Base-by-base conservation (phyloP, 1,140 invertebrate genomes). In the Drosophila sulfurigaster region DNA sequence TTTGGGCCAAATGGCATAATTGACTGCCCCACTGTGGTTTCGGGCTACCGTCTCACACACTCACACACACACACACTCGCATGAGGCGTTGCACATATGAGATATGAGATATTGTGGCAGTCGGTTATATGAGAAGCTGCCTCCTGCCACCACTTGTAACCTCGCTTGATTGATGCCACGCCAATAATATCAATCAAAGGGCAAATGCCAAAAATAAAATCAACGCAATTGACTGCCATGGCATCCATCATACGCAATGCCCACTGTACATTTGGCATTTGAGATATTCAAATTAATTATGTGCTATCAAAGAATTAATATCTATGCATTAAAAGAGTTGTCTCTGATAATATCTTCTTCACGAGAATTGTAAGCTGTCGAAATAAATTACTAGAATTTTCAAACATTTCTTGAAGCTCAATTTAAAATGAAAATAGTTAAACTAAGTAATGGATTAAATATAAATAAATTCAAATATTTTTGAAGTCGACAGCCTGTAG, bases 1-100 rank as follows among this genome's bases (percentile, higher is more conserved):
- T 86, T 88, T 75, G 85, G 80, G 81, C 78, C 83, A 88, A 88
- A 81, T 89, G 85, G 85, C 83, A 89, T 89, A 88, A 89, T 88
- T 89, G 85, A 83, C 81, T 79, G 65, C 56, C 60, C 60, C 66
- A 78, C 59, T 68, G 63, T 48, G 72, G 66, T 57, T 57, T 63
- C 35, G 56, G 51, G 59, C 59, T 57, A 73, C 60, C 46, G 63
- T 62, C 67, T 43, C 51, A 35, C 28, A 46, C 64, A 43, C 49
- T 30, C n/a, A 35, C 28, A 32, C 51, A 6, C 30, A 6, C 30
- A 54, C 30, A 35, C 51, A 32, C 28, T 8, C 25, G 5, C 13
- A 32, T 4, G 32, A 43, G 70, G 43, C 35, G 54, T 45, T 67
- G 63, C 32, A 59, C 46, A 30, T 30, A 32, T 69, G 72, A 63